Conservation (phyloP, 2,888 invertebrate species). For the Ametastegia equiseti region DNA sequence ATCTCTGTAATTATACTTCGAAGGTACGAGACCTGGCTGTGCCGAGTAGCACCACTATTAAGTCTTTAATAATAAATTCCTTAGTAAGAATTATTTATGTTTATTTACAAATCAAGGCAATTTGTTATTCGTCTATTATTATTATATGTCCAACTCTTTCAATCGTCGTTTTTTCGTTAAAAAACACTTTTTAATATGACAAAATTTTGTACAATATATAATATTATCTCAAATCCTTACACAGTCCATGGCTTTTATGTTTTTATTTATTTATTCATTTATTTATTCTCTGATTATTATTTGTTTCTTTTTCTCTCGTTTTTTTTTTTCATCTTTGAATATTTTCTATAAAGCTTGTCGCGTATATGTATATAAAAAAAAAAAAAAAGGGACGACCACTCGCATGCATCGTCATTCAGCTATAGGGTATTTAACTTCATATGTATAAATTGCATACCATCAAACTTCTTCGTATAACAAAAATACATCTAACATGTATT, state of each 20-base stretch:
- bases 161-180: conserved; percentile 55
- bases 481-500: conserved; percentile 14
- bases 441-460: not conserved
- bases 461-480: no score
- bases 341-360: conserved; percentile 61
- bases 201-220: conserved; percentile 62
- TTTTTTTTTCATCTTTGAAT: no score
- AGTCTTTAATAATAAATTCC: conserved; percentile 46
- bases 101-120: conserved; percentile 76
- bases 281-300: conserved; percentile 49
- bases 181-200: conserved; percentile 59
- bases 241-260: conserved; percentile 42
- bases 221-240: conserved; percentile 52
- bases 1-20: not conserved
- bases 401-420: conserved; percentile 50
- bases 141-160: conserved; percentile 60
- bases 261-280: conserved; percentile 47
- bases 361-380: no score
- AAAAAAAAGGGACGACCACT: conserved; percentile 56
- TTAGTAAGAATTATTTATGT: conserved; percentile 69
- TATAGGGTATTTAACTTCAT: conserved; percentile 44
- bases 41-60: conserved; percentile 16
- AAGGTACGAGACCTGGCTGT: not conserved
- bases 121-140: conserved; percentile 62
- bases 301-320: conserved; percentile 32